Percentiles rank a stretch among this genome's conserved stretches.
Evolutionary conservation across 2,888 invertebrate genomes (phyloP).

Genomic region (Adineta ricciae): DNA sequence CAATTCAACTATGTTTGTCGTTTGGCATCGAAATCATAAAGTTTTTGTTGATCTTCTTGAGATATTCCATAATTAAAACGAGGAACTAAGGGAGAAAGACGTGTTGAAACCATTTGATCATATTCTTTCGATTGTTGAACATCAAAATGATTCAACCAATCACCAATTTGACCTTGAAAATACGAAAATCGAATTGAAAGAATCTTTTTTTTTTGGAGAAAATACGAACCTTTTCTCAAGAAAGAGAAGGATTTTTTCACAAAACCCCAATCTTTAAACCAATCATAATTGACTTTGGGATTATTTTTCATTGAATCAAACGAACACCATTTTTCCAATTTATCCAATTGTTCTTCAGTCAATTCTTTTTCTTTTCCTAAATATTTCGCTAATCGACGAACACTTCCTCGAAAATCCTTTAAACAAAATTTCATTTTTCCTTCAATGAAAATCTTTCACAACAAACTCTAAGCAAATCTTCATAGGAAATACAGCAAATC

Average conservation of each 20-base stretch:
- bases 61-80: conserved; percentile 32
- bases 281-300: conserved; percentile 61
- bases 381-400: conserved; percentile 49
- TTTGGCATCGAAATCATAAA: neutral
- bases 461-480: conserved; percentile 63
- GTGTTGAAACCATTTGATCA: conserved; percentile 53
- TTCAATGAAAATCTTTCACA: neutral
- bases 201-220: no score
- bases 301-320: conserved; percentile 73
- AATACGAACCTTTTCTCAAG: conserved; percentile 52
- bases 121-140: conserved; percentile 62
- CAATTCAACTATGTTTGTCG: no score
- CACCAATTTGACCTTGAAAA: conserved; percentile 62
- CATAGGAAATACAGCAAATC: conserved; percentile 67
- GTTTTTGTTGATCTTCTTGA: conserved; percentile 3
- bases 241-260: conserved; percentile 46
- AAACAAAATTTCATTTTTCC: neutral
- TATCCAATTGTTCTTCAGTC: conserved; percentile 59
- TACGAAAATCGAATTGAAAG: no score
- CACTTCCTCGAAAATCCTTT: conserved; percentile 56
- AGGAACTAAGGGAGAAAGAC: conserved; percentile 1
- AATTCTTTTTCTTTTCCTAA: conserved; percentile 51
- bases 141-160: conserved; percentile 70
- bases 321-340: conserved; percentile 64
- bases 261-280: conserved; percentile 50